Percentiles rank a stretch among this genome's conserved stretches.
These are phyloP conservation scores for Poecilia velifera DNA, from an alignment of 2,797 vertebrate genomes.

Conservation along the genomic window DNA sequence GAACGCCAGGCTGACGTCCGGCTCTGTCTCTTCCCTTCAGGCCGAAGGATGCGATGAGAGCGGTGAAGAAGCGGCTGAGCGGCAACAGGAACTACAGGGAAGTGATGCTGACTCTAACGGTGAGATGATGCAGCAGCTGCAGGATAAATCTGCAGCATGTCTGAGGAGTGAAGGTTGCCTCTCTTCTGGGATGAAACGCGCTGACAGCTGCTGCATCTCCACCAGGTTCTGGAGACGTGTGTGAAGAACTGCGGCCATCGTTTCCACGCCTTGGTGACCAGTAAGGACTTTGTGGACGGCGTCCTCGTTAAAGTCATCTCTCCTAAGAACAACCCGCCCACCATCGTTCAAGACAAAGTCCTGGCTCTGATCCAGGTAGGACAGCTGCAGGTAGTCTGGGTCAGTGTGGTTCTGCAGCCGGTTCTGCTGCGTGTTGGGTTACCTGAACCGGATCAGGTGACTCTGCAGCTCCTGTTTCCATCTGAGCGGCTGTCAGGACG, in stretches of 20 bases:
- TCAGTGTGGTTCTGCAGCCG: neutral
- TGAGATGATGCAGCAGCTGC: slow-evolving; percentile 72
- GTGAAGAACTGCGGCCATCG: slow-evolving; percentile 99
- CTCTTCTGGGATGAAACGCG: neutral
- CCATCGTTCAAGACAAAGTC: slow-evolving; percentile 98
- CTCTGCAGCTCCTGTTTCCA: slow-evolving; percentile 65
- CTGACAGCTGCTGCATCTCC: slow-evolving; percentile 9
- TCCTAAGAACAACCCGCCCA: slow-evolving; percentile 96
- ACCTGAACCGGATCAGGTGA: slow-evolving; percentile 72
- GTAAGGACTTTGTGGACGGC: slow-evolving; percentile 94
- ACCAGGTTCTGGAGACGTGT: slow-evolving; percentile 95
- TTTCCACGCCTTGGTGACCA: slow-evolving; percentile 94
- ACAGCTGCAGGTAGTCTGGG: neutral
- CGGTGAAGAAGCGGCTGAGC: slow-evolving; percentile 95
- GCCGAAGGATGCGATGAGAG: slow-evolving; percentile 96
- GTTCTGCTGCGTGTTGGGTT: slow-evolving; percentile 41
- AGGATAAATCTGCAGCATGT: neutral
- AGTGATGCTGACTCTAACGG: slow-evolving; percentile 96
- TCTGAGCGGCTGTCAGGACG: slow-evolving; percentile 19
- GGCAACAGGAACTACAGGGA: slow-evolving; percentile 97
- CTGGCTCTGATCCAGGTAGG: slow-evolving; percentile 95
- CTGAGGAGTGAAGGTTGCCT: neutral
- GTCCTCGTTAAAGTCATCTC: slow-evolving; percentile 98
- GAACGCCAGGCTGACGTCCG: neutral
- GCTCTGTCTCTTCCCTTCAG: slow-evolving; percentile 67